Base-by-base conservation (phyloP, 1,140 invertebrate species). In the Araneus ventricosus region DNA sequence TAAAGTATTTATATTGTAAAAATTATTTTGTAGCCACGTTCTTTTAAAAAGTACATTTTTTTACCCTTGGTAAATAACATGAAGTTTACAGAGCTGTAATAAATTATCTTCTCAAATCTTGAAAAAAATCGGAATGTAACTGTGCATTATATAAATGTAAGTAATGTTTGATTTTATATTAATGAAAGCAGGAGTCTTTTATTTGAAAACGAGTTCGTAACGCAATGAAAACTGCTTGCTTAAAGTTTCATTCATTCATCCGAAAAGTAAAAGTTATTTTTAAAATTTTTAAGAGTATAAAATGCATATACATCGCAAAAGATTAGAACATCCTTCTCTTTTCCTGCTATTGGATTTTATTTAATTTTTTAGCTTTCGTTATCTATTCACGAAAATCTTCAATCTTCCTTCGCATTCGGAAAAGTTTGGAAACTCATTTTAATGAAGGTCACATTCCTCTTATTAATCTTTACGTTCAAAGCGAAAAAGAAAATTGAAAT, bases 371-470 rank as follows among this genome's bases (percentile, higher is more conserved):
- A 24, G 24, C 4, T 63, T 63, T 63, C 59, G 24, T 63, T 7
- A 63, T 63, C 24, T 6, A 8, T 61, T 61, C 59, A 24, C 17
- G 59, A 63, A 17, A 2, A 24, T 63, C 59, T 63, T n/a, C 59
- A 63, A 63, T 22, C 59, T 63, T 63, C 59, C 24, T 63, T 63
- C 20, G 6, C 17, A 7, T 63, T 7, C 24, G n/a, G 24, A 6
- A 63, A 63, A 63, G 52, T 57, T 63, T 24, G 59, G 20, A 63
- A 63, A 63, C 4, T 22, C 7, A 63, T 63, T 63, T 63, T 63
- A 63, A 63, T 63, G 59, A 63, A 63, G 24, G 59, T n/a, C 59
- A n/a, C 59, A 63, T 63, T 63, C 59, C 59, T 63, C n/a, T 63
- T n/a, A 63, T 7, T 63, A 63, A 8, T 63, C 59, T 63, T n/a